Evolutionary conservation across 2,113 vertebrate species (phyloP).

Genomic region (Sander vitreus): DNA sequence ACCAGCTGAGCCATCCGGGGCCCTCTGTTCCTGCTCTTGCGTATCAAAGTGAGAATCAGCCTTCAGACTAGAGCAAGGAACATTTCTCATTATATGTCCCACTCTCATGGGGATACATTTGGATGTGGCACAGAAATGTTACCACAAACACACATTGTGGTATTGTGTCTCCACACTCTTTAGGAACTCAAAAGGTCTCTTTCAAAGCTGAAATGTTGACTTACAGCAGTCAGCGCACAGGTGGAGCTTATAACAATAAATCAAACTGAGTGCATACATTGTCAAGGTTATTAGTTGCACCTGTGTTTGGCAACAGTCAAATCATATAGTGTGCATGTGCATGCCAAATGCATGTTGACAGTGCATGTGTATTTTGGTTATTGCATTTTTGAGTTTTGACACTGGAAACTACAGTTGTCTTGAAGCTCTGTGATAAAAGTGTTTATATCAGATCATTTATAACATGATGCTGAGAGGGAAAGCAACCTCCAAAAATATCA

Average conservation of each 20-base stretch:
- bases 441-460: neutral
- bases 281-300: neutral
- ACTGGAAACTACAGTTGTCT: neutral
- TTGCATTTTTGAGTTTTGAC: conserved; percentile 28
- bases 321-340: conserved; percentile 3
- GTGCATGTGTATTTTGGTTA: conserved; percentile 7
- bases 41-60: neutral
- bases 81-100: neutral
- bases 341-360: conserved; percentile 24
- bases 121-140: neutral
- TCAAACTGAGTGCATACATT: neutral
- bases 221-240: neutral
- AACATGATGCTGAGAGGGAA: neutral
- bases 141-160: neutral
- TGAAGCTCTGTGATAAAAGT: neutral
- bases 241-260: neutral
- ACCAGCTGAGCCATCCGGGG: too few relatives aligned
- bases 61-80: neutral
- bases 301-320: neutral
- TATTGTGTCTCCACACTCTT: neutral
- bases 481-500: neutral
- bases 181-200: neutral
- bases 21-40: neutral
- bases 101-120: neutral
- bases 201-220: neutral